Percentiles rank a stretch among this genome's conserved stretches.
These are phyloP conservation scores for Acronicta alni DNA, from an alignment of 2,888 invertebrate genomes.

Conservation along the genomic window DNA sequence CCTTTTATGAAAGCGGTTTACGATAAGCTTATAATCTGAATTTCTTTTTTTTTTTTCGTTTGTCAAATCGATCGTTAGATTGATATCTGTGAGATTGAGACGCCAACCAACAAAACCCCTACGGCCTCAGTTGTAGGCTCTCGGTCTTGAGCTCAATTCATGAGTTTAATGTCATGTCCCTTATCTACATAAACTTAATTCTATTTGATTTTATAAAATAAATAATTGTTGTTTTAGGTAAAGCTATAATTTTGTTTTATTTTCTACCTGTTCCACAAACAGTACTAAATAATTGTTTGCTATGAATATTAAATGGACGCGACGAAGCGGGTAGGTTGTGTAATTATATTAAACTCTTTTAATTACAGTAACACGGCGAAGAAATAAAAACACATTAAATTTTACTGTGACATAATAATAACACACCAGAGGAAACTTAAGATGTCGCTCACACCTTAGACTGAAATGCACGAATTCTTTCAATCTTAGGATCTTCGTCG, in stretches of 20 bases:
- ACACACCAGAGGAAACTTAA: slow-evolving; percentile 27
- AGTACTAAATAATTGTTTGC: neutral
- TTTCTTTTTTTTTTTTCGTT: too few relatives aligned
- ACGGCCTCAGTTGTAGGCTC: too few relatives aligned
- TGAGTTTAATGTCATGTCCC: too few relatives aligned
- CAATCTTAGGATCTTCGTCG: too few relatives aligned
- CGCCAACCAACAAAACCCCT: too few relatives aligned
- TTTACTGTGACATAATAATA: slow-evolving; percentile 50
- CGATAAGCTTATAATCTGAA: too few relatives aligned
- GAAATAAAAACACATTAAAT: slow-evolving; percentile 36
- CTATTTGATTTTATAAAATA: too few relatives aligned
- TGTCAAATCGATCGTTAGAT: too few relatives aligned
- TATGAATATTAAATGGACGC: slow-evolving; percentile 28
- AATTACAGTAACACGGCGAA: slow-evolving; percentile 25
- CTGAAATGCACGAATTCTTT: neutral
- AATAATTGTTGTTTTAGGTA: too few relatives aligned
- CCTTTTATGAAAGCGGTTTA: too few relatives aligned
- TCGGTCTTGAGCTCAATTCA: too few relatives aligned
- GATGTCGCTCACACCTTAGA: slow-evolving; percentile 15
- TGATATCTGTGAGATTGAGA: too few relatives aligned
- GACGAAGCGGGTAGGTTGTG: slow-evolving; percentile 5
- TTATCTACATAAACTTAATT: neutral
- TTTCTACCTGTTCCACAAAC: neutral
- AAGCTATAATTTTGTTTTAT: neutral
- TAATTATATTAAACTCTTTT: slow-evolving; percentile 43